Evolutionary conservation across 2,888 invertebrate genomes (phyloP).

Genomic region (Strigamia maritima): DNA sequence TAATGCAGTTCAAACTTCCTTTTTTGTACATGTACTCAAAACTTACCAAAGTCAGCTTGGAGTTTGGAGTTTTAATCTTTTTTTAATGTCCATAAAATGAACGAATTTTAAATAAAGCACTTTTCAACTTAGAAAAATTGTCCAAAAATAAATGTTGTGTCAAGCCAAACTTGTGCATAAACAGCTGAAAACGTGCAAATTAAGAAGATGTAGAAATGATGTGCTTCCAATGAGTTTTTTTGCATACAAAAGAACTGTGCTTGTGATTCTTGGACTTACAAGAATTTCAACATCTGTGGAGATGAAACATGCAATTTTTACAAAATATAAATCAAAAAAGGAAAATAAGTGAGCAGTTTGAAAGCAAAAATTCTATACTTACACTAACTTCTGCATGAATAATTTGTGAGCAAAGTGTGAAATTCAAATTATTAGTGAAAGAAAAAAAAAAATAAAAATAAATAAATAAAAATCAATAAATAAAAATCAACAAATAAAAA

Average conservation of each 20-base stretch:
- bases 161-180: neutral
- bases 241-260: neutral
- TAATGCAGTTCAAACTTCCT: neutral
- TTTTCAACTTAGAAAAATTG: neutral
- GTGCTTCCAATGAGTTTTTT: neutral
- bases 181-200: neutral
- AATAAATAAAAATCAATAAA: slow-evolving; percentile 20
- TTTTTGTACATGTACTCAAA: neutral
- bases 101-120: neutral
- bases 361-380: neutral
- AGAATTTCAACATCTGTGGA: neutral
- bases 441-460: slow-evolving; percentile 13
- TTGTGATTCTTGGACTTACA: neutral
- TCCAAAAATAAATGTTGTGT: neutral
- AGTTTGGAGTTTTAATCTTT: neutral
- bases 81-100: neutral
- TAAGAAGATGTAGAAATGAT: too few species aligned
- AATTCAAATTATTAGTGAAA: neutral
- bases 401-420: neutral
- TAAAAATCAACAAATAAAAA: too few species aligned
- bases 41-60: neutral
- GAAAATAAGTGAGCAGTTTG: neutral
- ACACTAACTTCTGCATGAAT: slow-evolving; percentile 4
- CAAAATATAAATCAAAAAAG: neutral
- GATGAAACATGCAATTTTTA: neutral